A percentile compares a stretch with the other conserved stretches of the same genome.
Evolutionary conservation across 2,888 invertebrate genomes (phyloP).

Genomic region (Caenorhabditis angaria): DNA sequence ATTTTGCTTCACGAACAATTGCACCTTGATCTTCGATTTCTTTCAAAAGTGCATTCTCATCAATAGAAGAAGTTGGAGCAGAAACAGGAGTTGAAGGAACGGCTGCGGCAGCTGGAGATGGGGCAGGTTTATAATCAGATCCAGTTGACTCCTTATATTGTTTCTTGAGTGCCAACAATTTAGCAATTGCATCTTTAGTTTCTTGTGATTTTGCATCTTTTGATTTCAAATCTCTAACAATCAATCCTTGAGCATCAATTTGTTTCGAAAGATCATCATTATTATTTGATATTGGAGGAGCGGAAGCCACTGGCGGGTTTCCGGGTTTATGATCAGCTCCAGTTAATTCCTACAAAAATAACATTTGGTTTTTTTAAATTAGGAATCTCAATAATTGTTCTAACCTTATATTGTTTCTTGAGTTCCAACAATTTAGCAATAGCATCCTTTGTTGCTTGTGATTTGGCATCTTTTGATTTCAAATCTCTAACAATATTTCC

Average conservation of each 20-base stretch:
- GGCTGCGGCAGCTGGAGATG: conserved; percentile 17
- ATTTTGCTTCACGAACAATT: conserved; percentile 40
- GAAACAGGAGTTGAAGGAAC: conserved; percentile 9
- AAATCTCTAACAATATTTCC: conserved; percentile 81
- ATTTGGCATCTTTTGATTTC: conserved; percentile 75
- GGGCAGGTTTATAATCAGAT: conserved; percentile 31
- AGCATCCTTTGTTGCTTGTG: conserved; percentile 76
- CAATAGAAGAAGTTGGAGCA: conserved; percentile 47
- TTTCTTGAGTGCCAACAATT: conserved; percentile 80
- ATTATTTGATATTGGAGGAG: conserved; percentile 16
- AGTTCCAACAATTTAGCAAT: conserved; percentile 79
- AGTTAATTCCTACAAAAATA: conserved; percentile 14
- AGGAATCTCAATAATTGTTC: no score
- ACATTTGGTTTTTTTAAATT: no score
- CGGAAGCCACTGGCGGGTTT: conserved; percentile 23
- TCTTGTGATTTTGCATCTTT: conserved; percentile 74
- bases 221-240: conserved; percentile 79
- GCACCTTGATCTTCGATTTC: conserved; percentile 43
- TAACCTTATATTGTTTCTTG: conserved; percentile 76
- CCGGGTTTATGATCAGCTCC: conserved; percentile 43
- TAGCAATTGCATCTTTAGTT: conserved; percentile 77
- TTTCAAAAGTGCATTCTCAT: conserved; percentile 22
- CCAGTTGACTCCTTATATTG: conserved; percentile 79
- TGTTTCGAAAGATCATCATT: conserved; percentile 24
- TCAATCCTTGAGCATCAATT: conserved; percentile 77